These are phyloP conservation scores for Drepanosiphum platanoidis DNA, from an alignment of 2,888 invertebrate species.

Conservation along the genomic window DNA sequence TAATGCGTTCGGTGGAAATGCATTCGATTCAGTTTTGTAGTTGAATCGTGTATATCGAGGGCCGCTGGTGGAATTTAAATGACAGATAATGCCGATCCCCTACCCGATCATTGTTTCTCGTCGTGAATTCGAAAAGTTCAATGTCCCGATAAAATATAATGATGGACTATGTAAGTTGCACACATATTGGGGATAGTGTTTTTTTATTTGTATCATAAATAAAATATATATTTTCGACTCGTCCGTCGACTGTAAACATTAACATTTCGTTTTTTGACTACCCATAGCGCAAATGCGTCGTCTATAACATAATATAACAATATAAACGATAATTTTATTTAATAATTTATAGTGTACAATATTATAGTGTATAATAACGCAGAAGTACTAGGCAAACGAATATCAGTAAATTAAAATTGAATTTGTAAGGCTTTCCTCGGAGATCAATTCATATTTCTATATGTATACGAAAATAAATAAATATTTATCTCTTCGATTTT, in stretches of 20 bases:
- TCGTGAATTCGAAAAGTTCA: not conserved
- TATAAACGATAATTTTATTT: too few relatives aligned
- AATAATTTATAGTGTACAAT: too few relatives aligned
- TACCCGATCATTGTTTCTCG: not conserved
- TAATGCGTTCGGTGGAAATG: not conserved
- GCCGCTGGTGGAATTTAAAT: conserved; percentile 3
- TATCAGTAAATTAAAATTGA: too few relatives aligned
- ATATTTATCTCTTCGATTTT: too few relatives aligned
- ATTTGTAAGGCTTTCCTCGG: too few relatives aligned
- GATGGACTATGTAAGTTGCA: not conserved
- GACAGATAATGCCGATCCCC: not conserved
- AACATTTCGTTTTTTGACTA: not conserved
- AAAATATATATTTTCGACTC: not conserved
- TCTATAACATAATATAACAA: too few relatives aligned
- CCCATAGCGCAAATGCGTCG: too few relatives aligned
- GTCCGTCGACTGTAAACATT: not conserved
- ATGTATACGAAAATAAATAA: too few relatives aligned
- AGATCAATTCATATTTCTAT: too few relatives aligned
- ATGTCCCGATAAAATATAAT: not conserved
- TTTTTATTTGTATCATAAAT: not conserved
- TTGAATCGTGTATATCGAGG: not conserved
- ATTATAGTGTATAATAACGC: too few relatives aligned
- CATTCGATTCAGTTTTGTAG: not conserved
- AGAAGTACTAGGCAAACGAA: too few relatives aligned
- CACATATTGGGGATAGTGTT: not conserved